Evolutionary conservation across 2,113 vertebrate species (phyloP).

Genomic region (Phycodurus eques): DNA sequence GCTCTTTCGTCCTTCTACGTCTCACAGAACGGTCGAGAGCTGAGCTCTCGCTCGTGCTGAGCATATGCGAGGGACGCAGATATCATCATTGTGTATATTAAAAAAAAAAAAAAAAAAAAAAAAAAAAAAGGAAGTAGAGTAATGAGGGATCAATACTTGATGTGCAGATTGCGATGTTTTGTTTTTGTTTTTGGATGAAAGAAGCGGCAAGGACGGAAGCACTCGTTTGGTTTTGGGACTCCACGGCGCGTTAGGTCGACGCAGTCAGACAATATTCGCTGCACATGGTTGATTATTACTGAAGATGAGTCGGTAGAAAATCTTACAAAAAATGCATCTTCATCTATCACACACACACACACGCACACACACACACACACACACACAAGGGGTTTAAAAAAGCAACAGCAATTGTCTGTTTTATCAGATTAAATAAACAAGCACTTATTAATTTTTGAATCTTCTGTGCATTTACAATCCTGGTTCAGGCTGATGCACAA

Average conservation of each 20-base stretch:
- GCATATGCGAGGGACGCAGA: slow-evolving; percentile 1
- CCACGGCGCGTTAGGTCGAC: not conserved
- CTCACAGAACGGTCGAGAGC: slow-evolving; percentile 38
- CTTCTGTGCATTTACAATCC: slow-evolving; percentile 16
- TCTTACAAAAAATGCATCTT: slow-evolving; percentile 55
- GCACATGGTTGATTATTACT: slow-evolving; percentile 12
- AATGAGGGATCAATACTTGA: slow-evolving; percentile 7
- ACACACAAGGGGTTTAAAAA: slow-evolving; percentile 33
- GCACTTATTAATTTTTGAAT: slow-evolving; percentile 4
- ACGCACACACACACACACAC: too few species aligned
- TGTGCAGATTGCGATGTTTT: slow-evolving; percentile 16
- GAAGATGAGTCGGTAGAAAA: slow-evolving; percentile 61
- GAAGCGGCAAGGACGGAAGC: not conserved
- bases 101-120: slow-evolving; percentile 1
- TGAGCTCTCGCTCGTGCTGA: slow-evolving; percentile 12
- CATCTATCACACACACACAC: slow-evolving; percentile 34
- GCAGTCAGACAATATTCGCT: not conserved
- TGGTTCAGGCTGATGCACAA: not conserved
- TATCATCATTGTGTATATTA: slow-evolving; percentile 16
- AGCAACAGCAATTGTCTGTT: slow-evolving; percentile 25
- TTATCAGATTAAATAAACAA: slow-evolving; percentile 41
- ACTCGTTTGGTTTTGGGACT: not conserved
- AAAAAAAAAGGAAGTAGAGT: slow-evolving; percentile 25
- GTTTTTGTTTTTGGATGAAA: slow-evolving; percentile 1
- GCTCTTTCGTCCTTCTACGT: slow-evolving; percentile 12